A percentile compares a stretch with the other conserved stretches of the same genome.
Evolutionary conservation across 2,888 invertebrate genomes (phyloP).

Genomic region (Lydus trimaculatus): DNA sequence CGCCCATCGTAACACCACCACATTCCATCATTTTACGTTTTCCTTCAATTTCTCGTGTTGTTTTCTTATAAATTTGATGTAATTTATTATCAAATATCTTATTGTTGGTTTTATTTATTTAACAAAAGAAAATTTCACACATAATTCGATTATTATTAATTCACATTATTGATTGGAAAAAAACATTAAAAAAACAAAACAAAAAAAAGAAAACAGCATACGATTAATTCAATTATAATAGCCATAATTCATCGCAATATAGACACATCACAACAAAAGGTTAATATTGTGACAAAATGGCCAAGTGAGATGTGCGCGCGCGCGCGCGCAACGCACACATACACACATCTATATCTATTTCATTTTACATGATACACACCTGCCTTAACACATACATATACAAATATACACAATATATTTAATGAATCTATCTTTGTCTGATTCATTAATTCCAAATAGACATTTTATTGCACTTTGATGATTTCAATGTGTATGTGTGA

Average conservation of each 20-base stretch:
- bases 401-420: background rate
- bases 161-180: conserved; percentile 16
- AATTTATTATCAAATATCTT: no score
- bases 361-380: background rate
- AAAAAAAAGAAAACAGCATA: conserved; percentile 27
- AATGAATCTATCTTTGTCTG: background rate
- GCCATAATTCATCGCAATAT: conserved; percentile 56
- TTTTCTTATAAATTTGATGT: no score
- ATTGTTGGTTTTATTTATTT: conserved; percentile 19
- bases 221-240: conserved; percentile 51
- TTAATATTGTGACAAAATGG: conserved; percentile 63
- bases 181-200: no score
- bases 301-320: conserved; percentile 56
- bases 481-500: background rate
- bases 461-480: background rate
- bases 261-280: conserved; percentile 62
- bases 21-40: conserved; percentile 28
- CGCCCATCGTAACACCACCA: conserved; percentile 29
- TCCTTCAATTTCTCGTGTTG: background rate
- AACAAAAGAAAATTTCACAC: no score
- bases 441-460: background rate
- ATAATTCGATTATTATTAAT: background rate
- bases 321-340: conserved; percentile 19
- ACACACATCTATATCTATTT: background rate
- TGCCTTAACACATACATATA: background rate